phyloP scores from a whole-genome alignment of 2,113 vertebrate species.

The Hippopotamus amphibius region DNA sequence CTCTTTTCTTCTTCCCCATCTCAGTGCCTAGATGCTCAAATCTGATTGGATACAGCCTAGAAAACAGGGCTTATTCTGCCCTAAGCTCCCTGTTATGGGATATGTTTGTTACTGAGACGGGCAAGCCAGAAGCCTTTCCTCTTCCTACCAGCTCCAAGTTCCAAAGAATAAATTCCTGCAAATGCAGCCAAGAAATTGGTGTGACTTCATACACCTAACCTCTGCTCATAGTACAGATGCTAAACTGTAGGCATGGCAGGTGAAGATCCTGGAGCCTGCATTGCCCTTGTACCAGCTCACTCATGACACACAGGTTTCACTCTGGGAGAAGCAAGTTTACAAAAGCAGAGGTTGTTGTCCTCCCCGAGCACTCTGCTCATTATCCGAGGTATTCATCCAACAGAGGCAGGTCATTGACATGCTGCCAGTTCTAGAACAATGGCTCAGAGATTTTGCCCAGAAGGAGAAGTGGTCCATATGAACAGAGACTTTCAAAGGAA shows the following conservation, averaged over 20 bases:
- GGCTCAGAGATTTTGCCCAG: background rate
- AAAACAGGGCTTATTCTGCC: background rate
- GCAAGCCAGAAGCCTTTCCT: background rate
- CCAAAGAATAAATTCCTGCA: background rate
- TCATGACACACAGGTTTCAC: background rate
- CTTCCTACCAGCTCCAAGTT: background rate
- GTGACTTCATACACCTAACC: background rate
- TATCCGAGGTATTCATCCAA: too few species aligned
- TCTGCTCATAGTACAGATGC: background rate
- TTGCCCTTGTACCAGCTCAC: background rate
- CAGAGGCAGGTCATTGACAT: background rate
- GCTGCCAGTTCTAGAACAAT: background rate
- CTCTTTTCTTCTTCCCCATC: too few species aligned
- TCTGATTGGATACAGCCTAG: background rate
- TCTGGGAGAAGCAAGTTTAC: background rate
- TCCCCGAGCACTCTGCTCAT: background rate
- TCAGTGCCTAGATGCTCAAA: background rate
- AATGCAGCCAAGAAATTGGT: background rate
- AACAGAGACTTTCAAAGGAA: background rate
- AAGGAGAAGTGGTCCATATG: background rate
- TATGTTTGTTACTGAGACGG: background rate
- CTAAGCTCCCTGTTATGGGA: background rate
- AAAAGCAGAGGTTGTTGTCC: background rate
- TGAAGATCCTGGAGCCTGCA: rapidly evolving
- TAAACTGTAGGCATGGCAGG: background rate